Evolutionary conservation across 1,140 invertebrate genomes (phyloP).

Genomic region (Euwallacea similis): DNA sequence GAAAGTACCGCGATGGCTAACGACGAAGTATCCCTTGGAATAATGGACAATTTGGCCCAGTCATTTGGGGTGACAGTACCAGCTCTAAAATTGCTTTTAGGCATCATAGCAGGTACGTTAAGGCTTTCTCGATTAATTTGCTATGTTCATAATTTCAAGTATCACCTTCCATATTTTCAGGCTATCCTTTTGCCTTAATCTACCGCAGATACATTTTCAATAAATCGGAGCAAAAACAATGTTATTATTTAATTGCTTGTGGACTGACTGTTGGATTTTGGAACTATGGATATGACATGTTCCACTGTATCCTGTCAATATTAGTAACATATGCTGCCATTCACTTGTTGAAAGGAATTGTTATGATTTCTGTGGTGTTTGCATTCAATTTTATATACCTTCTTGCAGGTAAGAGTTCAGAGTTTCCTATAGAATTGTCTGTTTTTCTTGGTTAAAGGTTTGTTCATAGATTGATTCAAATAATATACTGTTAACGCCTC

Average conservation of each 20-base stretch:
- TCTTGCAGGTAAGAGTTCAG: slow-evolving; percentile 55
- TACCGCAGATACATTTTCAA: slow-evolving; percentile 65
- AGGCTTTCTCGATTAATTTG: neutral
- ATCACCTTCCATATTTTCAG: slow-evolving; percentile 55
- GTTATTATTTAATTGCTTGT: slow-evolving; percentile 72
- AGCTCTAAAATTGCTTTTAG: slow-evolving; percentile 69
- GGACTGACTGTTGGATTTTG: slow-evolving; percentile 75
- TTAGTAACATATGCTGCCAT: slow-evolving; percentile 69
- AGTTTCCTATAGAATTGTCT: too few relatives aligned
- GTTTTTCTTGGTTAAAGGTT: too few relatives aligned
- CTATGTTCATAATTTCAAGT: too few relatives aligned
- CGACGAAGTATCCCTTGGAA: neutral
- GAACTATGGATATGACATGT: slow-evolving; percentile 76
- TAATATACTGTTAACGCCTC: too few relatives aligned
- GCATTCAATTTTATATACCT: slow-evolving; percentile 83
- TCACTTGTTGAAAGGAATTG: slow-evolving; percentile 61
- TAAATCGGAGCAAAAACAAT: slow-evolving; percentile 62
- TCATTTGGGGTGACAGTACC: slow-evolving; percentile 59
- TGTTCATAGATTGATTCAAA: too few relatives aligned
- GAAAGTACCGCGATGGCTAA: too few relatives aligned
- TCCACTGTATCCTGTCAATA: slow-evolving; percentile 73
- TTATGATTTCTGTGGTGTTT: slow-evolving; percentile 69
- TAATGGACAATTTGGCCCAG: slow-evolving; percentile 47
- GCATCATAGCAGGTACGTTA: slow-evolving; percentile 65
- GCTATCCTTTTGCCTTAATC: slow-evolving; percentile 76